phyloP scores from a whole-genome alignment of 2,797 vertebrate genomes.

The Erethizon dorsatum region DNA sequence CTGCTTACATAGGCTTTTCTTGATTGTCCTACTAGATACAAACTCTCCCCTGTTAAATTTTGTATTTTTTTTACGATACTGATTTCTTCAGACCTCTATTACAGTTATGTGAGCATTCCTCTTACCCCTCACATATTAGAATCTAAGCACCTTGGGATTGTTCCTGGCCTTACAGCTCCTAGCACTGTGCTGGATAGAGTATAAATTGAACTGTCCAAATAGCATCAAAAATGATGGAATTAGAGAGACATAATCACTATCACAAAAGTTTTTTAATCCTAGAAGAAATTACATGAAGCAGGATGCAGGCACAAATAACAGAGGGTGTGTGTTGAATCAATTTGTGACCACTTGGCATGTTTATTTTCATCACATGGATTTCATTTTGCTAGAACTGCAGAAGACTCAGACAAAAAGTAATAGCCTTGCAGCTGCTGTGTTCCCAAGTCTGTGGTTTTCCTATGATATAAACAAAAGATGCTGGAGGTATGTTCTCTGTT shows the following conservation, averaged over 20 bases:
- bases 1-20: background rate
- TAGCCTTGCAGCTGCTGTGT: conserved; percentile 86
- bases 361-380: conserved; percentile 89
- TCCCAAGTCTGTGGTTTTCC: conserved; percentile 87
- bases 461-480: conserved; percentile 87
- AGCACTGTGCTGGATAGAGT: background rate
- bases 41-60: background rate
- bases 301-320: conserved; percentile 81
- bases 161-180: background rate
- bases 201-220: conserved; percentile 63
- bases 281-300: conserved; percentile 79
- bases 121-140: background rate
- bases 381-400: conserved; percentile 87
- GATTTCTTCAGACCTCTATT: background rate
- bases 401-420: conserved; percentile 88
- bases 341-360: conserved; percentile 86
- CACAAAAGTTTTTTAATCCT: conserved; percentile 63
- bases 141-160: background rate
- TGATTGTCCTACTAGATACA: background rate
- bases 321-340: conserved; percentile 85
- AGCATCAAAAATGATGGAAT: conserved; percentile 68
- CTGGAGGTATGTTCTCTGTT: conserved; percentile 67
- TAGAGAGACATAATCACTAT: conserved; percentile 62
- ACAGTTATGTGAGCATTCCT: background rate
- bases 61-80: background rate